Evolutionary conservation across 2,888 invertebrate genomes (phyloP).

Genomic region (Drosophila atroscutellata): DNA sequence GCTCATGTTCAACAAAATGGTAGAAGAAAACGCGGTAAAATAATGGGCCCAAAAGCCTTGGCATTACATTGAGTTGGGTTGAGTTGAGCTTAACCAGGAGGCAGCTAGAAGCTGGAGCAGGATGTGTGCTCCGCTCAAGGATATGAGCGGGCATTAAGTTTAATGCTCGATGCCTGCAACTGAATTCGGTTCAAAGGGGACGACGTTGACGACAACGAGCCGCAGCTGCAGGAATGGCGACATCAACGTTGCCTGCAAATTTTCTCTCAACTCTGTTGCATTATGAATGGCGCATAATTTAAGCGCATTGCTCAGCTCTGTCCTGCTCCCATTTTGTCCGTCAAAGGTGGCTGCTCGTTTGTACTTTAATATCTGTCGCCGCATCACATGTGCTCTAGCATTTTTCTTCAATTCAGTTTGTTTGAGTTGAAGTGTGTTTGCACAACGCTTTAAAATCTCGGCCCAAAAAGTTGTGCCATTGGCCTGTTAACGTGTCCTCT

Average conservation of each 20-base stretch:
- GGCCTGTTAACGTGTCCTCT: constrained; percentile 30
- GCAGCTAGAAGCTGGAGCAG: constrained; percentile 37
- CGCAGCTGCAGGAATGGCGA: constrained; percentile 2
- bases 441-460: constrained; percentile 47
- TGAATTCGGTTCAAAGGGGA: constrained; percentile 64
- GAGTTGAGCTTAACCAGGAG: constrained; percentile 50
- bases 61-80: constrained; percentile 59
- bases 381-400: background rate
- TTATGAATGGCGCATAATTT: constrained; percentile 82
- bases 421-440: constrained; percentile 44
- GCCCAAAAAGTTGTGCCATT: constrained; percentile 6
- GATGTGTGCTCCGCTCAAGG: constrained; percentile 56
- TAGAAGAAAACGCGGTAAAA: constrained; percentile 56
- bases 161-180: constrained; percentile 58
- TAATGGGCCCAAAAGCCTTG: constrained; percentile 77
- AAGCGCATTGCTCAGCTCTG: constrained; percentile 50
- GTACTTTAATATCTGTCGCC: constrained; percentile 23
- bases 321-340: constrained; percentile 14
- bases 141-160: constrained; percentile 75
- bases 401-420: constrained; percentile 17
- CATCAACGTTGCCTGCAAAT: constrained; percentile 19
- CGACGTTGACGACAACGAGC: constrained; percentile 13
- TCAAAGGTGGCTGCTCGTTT: constrained; percentile 1
- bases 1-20: constrained; percentile 48
- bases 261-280: constrained; percentile 64